phyloP scores from a whole-genome alignment of 2,888 invertebrate species.

The Chironomus riparius region DNA sequence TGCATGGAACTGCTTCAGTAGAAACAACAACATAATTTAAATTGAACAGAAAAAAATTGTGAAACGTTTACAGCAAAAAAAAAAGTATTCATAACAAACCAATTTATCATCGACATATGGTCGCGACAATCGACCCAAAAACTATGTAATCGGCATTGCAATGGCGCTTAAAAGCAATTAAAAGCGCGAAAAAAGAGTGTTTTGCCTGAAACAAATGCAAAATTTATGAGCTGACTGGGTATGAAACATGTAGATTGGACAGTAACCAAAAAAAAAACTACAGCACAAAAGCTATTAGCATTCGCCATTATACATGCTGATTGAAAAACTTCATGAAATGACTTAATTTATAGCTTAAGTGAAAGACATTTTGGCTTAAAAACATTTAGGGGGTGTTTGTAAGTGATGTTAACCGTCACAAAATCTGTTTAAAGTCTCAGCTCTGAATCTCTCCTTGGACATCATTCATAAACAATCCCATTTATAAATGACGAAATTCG shows the following conservation, averaged over 20 bases:
- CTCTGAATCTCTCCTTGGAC: too few species aligned
- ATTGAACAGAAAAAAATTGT: neutral
- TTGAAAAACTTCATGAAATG: neutral
- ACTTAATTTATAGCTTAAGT: neutral
- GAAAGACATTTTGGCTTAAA: neutral
- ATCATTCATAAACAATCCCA: too few species aligned
- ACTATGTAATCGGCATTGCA: neutral
- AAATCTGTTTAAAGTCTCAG: too few species aligned
- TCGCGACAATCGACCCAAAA: conserved; percentile 6
- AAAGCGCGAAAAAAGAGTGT: neutral
- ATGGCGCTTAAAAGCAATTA: neutral
- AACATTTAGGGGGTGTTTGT: neutral
- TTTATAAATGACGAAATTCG: neutral
- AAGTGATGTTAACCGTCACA: neutral
- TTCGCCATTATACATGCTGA: neutral
- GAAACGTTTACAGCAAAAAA: neutral
- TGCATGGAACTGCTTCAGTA: too few species aligned
- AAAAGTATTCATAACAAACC: neutral
- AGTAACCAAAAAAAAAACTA: neutral
- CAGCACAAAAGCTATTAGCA: neutral
- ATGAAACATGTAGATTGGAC: neutral
- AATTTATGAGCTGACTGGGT: neutral
- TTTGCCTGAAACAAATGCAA: neutral
- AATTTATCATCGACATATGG: neutral
- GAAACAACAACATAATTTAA: too few species aligned